Evolutionary conservation across 2,113 vertebrate genomes (phyloP), one percentile per base, ranked within the genome.

Genomic region (Parus major): DNA sequence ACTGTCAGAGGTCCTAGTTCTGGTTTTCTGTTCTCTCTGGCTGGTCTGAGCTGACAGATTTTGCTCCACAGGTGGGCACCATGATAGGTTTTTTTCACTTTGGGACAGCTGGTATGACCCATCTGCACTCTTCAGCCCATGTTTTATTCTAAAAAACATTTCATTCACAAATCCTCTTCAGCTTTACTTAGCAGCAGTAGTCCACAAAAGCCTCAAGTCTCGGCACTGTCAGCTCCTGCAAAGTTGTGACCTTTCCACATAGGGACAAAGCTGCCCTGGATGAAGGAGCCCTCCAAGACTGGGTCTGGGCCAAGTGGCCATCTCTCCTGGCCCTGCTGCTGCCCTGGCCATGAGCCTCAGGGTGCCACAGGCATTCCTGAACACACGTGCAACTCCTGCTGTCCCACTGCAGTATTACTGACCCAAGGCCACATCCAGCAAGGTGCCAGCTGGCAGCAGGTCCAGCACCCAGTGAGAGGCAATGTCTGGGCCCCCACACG

Each of bases 401-500:
- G 19, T 89, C n/a, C 41, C 50, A 27, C 31, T 5, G 2, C 28
- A 4, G 24, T 5, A 12, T 56, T 60, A 13, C 64, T 46, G 84
- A 33, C 23, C 56, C 36, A 70, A 49, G 57, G 55, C 61, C 0
- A 0, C 63, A 76, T 42, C 36, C 90, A 61, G 39, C 4, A 2
- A 0, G 0, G n/a, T 31, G 29, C 29, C 12, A 52, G 78, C 28
- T n/a, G 64, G 39, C 14, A 41, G 68, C 49, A 90, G n/a, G 25
- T 66, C 73, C 3, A 7, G 33, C 59, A 70, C 4, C 8, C 2
- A 1, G n/a, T 21, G 27, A 16, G 56, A 73, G 47, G n/a, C 13
- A 9, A 6, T 18, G 10, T 11, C 44, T 9, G 3, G 27, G 69
- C 7, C 17, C 31, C 16, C 8, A 1, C 71, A 20, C 0, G 0